Evolutionary conservation across 2,113 vertebrate genomes (phyloP).

Genomic region (Australoheros scitulus): DNA sequence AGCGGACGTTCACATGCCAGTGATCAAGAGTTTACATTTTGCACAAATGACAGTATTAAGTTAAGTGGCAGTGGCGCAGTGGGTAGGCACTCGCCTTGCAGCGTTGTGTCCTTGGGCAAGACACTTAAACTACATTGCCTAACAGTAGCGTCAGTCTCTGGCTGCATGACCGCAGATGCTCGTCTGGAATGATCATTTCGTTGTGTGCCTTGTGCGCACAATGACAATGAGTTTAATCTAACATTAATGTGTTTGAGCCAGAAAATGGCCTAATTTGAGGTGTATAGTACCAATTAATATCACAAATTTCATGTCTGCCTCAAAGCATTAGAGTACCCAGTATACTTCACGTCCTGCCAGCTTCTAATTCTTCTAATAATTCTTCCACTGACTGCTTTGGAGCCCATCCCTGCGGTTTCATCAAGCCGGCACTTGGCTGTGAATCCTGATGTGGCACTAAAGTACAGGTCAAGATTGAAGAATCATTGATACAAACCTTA

Average conservation of each 20-base stretch:
- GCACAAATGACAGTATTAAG: not conserved
- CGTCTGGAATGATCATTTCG: no score
- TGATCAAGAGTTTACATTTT: not conserved
- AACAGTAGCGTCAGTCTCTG: no score
- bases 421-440: not conserved
- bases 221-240: no score
- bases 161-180: no score
- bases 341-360: not conserved
- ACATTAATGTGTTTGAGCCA: not conserved
- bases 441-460: not conserved
- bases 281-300: not conserved
- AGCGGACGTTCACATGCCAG: not conserved
- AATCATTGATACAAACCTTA: not conserved
- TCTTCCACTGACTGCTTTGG: not conserved
- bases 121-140: no score
- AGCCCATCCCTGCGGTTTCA: not conserved
- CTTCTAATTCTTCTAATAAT: no score
- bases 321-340: not conserved
- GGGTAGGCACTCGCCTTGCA: no score
- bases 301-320: not conserved
- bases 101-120: no score
- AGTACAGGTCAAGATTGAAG: not conserved
- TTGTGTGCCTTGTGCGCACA: no score
- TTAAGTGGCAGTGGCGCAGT: no score
- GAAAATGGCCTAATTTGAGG: not conserved